Conservation (phyloP, 2,797 vertebrate species). For the Podarcis siculus region DNA sequence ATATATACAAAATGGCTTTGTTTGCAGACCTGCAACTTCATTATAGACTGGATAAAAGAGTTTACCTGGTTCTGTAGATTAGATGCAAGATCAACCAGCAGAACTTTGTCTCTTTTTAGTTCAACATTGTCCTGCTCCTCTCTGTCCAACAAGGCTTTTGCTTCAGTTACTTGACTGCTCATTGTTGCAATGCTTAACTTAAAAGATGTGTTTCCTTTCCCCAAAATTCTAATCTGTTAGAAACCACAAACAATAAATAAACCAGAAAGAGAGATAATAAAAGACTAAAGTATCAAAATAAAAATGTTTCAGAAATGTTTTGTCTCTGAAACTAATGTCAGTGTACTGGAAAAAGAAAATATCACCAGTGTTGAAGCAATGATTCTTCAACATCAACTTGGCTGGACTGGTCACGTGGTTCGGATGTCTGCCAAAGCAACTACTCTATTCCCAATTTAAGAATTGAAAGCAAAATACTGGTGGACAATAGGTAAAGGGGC, state of each 20-base stretch:
- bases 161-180: conserved; percentile 42
- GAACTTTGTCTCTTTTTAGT: conserved; percentile 49
- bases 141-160: conserved; percentile 42
- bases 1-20: background rate
- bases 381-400: too few relatives aligned
- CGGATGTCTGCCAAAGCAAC: too few relatives aligned
- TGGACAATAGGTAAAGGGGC: too few relatives aligned
- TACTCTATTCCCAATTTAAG: too few relatives aligned
- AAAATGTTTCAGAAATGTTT: background rate
- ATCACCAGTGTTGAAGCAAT: too few relatives aligned
- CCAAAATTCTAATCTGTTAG: conserved; percentile 43
- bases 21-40: background rate
- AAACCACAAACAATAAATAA: conserved; percentile 6
- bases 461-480: too few relatives aligned
- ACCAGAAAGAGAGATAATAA: background rate
- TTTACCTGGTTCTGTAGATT: conserved; percentile 56
- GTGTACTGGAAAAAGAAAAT: too few relatives aligned
- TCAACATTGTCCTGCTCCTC: conserved; percentile 51
- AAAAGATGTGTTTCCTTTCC: conserved; percentile 35
- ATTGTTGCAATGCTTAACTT: conserved; percentile 38
- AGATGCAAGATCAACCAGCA: conserved; percentile 51
- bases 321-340: background rate
- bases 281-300: background rate
- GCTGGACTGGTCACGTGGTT: too few relatives aligned
- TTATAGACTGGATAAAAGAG: background rate